Conservation (phyloP, 2,113 vertebrate species). For the Psilopsiagon aymara region DNA sequence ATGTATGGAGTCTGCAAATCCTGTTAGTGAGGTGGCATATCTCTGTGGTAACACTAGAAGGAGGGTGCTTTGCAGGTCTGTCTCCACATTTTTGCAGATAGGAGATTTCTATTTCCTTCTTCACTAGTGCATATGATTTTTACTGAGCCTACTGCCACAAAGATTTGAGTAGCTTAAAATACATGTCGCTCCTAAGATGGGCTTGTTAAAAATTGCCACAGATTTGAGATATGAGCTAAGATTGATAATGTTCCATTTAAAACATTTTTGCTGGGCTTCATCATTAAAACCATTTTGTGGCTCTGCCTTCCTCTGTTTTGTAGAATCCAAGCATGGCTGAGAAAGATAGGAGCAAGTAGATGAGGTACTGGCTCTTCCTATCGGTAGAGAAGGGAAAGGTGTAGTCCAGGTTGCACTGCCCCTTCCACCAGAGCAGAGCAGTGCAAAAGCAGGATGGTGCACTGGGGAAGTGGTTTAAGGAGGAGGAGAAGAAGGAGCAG, state of each 20-base stretch:
- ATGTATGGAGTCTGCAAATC: neutral
- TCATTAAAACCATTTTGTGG: neutral
- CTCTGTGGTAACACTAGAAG: neutral
- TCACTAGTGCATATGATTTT: neutral
- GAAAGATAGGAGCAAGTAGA: neutral
- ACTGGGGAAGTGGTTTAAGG: neutral
- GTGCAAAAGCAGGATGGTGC: neutral
- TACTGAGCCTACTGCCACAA: neutral
- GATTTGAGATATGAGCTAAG: neutral
- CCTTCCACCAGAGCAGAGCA: neutral
- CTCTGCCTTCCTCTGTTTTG: neutral
- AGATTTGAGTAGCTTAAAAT: neutral
- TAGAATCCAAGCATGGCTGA: neutral
- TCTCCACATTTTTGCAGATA: neutral
- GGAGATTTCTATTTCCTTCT: neutral
- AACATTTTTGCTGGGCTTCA: neutral
- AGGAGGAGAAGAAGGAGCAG: neutral
- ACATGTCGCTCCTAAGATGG: neutral
- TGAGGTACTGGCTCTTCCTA: neutral
- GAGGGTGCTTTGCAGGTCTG: neutral
- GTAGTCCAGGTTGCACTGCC: neutral
- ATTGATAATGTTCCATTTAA: neutral
- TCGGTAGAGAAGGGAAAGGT: neutral
- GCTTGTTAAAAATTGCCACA: neutral
- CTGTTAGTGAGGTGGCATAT: accelerated